Evolutionary conservation across 2,888 invertebrate genomes (phyloP).

Genomic region (Tinea trinotella): DNA sequence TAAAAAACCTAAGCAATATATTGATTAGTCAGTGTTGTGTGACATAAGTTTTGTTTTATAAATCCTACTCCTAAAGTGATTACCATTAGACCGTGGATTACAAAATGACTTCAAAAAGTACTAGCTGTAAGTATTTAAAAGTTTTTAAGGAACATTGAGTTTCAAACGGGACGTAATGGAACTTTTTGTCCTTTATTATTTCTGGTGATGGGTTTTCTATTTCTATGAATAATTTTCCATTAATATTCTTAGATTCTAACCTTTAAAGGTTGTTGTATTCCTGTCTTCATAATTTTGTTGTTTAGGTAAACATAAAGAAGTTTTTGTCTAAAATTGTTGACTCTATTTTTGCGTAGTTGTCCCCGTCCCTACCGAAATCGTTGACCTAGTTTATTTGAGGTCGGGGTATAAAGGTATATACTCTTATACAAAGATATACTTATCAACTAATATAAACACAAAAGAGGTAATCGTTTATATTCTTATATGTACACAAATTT

Average conservation of each 20-base stretch:
- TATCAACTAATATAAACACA: no score
- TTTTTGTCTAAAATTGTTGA: background rate
- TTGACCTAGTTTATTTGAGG: conserved; percentile 10
- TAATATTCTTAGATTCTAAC: background rate
- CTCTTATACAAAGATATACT: no score
- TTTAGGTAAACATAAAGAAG: background rate
- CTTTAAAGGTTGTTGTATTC: background rate
- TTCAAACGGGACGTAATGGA: background rate
- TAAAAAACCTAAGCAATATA: background rate
- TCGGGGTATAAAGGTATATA: no score
- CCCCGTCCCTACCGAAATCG: background rate
- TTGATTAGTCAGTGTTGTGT: background rate
- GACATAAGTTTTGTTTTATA: background rate
- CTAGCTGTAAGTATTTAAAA: conserved; percentile 6
- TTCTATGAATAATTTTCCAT: background rate
- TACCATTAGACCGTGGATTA: background rate
- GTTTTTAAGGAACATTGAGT: background rate
- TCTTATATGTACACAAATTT: no score
- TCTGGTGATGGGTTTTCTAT: background rate
- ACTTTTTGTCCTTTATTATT: background rate
- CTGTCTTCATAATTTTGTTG: background rate
- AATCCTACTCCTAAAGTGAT: background rate
- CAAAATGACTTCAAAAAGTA: background rate
- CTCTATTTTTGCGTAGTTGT: conserved; percentile 14
- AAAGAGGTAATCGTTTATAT: no score